A percentile compares a stretch with the other conserved stretches of the same genome.
Evolutionary conservation across 2,888 invertebrate species (phyloP).

Genomic region (Andrena camellia): DNA sequence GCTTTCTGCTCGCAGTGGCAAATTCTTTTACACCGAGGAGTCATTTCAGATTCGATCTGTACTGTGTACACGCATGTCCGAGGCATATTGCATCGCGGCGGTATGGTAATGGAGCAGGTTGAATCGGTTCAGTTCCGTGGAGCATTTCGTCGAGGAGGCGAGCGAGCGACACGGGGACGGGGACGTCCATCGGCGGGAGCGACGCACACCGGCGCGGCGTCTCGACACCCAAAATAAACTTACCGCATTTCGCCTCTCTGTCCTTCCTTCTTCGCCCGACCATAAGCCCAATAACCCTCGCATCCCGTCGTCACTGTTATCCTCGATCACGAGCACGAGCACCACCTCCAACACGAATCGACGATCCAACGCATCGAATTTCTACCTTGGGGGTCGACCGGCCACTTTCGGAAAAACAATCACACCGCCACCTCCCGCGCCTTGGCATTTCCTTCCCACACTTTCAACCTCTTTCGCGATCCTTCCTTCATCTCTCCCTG

Average conservation of each 20-base stretch:
- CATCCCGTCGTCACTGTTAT: conserved; percentile 19
- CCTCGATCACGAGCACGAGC: conserved; percentile 2
- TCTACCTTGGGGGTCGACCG: conserved; percentile 7
- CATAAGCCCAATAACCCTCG: conserved; percentile 31
- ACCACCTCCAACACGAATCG: background rate
- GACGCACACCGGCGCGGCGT: conserved; percentile 75
- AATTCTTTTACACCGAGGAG: too few species aligned
- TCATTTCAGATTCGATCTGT: too few species aligned
- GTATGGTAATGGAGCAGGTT: too few species aligned
- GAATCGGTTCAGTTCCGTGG: conserved; percentile 2
- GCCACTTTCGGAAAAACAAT: conserved; percentile 16
- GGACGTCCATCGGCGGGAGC: conserved; percentile 56
- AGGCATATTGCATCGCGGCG: too few species aligned
- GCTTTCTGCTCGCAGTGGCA: too few species aligned
- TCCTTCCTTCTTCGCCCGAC: conserved; percentile 48
- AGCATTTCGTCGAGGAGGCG: conserved; percentile 33
- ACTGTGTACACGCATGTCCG: too few species aligned
- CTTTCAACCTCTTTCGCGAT: conserved; percentile 15
- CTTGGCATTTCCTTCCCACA: background rate
- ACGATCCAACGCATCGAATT: background rate
- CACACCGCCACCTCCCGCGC: background rate
- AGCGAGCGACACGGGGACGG: conserved; percentile 51
- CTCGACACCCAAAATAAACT: conserved; percentile 82
- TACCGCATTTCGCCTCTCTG: conserved; percentile 72
- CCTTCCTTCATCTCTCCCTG: background rate